phyloP scores from a whole-genome alignment of 2,113 vertebrate genomes.

The Oriolus oriolus region DNA sequence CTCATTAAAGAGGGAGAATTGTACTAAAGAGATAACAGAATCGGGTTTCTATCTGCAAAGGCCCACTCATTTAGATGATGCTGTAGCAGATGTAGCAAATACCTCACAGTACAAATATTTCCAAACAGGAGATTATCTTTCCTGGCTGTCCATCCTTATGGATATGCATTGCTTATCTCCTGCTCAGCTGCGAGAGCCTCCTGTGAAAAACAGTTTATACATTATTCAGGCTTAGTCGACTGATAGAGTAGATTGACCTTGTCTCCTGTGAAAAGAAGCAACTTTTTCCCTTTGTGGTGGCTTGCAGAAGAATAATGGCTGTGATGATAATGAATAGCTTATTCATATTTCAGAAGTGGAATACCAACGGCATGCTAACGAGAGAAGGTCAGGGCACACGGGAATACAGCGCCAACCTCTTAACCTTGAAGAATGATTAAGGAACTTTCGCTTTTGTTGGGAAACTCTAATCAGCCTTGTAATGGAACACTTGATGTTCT shows the following conservation, averaged over 20 bases:
- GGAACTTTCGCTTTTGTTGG: slow-evolving; percentile 45
- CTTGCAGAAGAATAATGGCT: slow-evolving; percentile 23
- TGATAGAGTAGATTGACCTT: slow-evolving; percentile 50
- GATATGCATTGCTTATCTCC: slow-evolving; percentile 7
- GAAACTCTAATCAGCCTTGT: slow-evolving; percentile 18
- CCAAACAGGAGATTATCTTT: slow-evolving; percentile 16
- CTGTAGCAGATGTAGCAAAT: neutral
- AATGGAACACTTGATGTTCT: neutral
- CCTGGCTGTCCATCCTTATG: neutral
- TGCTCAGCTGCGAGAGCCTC: neutral
- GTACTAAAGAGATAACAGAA: neutral
- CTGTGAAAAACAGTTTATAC: slow-evolving; percentile 30
- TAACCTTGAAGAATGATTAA: slow-evolving; percentile 24
- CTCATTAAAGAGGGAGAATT: neutral
- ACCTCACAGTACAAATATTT: slow-evolving; percentile 38
- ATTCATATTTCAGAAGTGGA: slow-evolving; percentile 53
- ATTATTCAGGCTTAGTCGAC: slow-evolving; percentile 44
- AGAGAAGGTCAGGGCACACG: neutral
- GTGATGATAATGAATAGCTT: slow-evolving; percentile 50
- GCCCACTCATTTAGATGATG: neutral
- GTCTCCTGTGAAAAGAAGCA: slow-evolving; percentile 42
- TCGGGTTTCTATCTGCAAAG: neutral
- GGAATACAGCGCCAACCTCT: neutral
- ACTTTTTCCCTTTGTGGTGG: slow-evolving; percentile 1
- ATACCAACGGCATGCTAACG: slow-evolving; percentile 30